phyloP scores from a whole-genome alignment of 2,113 vertebrate genomes.

The Cottus gobio region DNA sequence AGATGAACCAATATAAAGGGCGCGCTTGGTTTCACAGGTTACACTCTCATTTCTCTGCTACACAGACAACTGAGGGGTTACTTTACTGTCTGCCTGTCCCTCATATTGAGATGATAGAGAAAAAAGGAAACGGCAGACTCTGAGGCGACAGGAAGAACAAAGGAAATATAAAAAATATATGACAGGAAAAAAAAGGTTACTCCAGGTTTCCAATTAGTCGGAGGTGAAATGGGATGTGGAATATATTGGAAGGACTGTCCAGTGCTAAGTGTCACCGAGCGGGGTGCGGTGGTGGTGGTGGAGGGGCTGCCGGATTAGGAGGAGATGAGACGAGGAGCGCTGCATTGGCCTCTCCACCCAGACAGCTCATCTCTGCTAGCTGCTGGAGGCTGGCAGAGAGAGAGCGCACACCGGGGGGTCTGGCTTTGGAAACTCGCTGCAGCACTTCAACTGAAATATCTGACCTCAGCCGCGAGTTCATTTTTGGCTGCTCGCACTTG shows the following conservation, averaged over 20 bases:
- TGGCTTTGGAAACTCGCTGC: slow-evolving; percentile 62
- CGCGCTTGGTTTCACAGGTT: slow-evolving; percentile 51
- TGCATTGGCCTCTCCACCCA: slow-evolving; percentile 44
- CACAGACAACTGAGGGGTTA: slow-evolving; percentile 32
- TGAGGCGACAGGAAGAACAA: slow-evolving; percentile 35
- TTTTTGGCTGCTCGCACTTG: slow-evolving; percentile 9
- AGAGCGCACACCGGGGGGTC: slow-evolving; percentile 59
- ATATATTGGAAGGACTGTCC: slow-evolving; percentile 55
- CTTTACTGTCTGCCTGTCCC: slow-evolving; percentile 42
- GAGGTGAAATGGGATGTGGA: slow-evolving; percentile 65
- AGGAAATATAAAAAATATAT: slow-evolving; percentile 3
- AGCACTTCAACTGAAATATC: slow-evolving; percentile 51
- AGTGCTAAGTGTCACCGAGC: slow-evolving; percentile 47
- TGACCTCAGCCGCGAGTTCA: slow-evolving; percentile 50
- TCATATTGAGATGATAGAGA: slow-evolving; percentile 24
- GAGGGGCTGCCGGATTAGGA: slow-evolving; percentile 57
- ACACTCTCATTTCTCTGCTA: slow-evolving; percentile 56
- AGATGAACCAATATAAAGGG: slow-evolving; percentile 69
- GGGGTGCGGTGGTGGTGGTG: slow-evolving; percentile 3
- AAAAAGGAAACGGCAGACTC: slow-evolving; percentile 1
- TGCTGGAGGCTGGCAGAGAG: slow-evolving; percentile 67
- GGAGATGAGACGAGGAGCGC: slow-evolving; percentile 64
- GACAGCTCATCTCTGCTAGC: slow-evolving; percentile 67
- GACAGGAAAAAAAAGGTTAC: slow-evolving; percentile 38
- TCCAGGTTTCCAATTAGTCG: slow-evolving; percentile 66